Percentiles rank a stretch among this genome's conserved stretches.
Conservation (phyloP, 2,888 invertebrate genomes). For the Drosophila subsilvestris region DNA sequence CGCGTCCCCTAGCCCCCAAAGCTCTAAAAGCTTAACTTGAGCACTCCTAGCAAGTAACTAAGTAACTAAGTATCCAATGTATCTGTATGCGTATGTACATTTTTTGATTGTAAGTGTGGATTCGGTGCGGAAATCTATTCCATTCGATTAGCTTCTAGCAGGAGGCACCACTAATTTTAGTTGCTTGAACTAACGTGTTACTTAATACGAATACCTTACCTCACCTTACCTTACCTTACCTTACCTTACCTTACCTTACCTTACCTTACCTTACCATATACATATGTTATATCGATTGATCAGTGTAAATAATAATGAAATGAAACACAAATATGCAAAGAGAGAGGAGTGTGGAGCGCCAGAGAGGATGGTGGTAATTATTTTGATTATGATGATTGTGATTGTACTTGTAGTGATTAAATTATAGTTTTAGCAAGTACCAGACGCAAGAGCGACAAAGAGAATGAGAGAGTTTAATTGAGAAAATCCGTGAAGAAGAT, state of each 20-base stretch:
- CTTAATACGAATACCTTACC: background rate
- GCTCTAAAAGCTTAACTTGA: background rate
- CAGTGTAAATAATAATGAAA: background rate
- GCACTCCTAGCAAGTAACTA: background rate
- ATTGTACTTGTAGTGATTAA: conserved; percentile 57
- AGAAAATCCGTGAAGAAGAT: background rate
- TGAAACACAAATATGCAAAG: background rate
- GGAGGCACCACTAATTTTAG: too few species aligned
- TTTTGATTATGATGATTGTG: conserved; percentile 53
- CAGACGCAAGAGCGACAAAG: background rate
- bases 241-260: too few species aligned
- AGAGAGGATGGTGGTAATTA: conserved; percentile 10
- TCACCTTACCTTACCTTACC: too few species aligned
- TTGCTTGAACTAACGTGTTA: background rate
- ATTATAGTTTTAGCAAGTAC: conserved; percentile 19
- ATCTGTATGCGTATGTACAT: background rate
- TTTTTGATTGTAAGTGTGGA: background rate
- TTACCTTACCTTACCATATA: too few species aligned
- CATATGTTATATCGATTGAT: background rate
- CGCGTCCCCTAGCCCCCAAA: background rate
- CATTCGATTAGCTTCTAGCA: background rate
- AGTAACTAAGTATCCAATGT: background rate
- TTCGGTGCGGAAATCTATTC: background rate
- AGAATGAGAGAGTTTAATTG: background rate
- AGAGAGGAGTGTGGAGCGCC: background rate